These are phyloP conservation scores for Cebus imitator DNA, from an alignment of 2,113 vertebrate genomes.

Conservation along the genomic window DNA sequence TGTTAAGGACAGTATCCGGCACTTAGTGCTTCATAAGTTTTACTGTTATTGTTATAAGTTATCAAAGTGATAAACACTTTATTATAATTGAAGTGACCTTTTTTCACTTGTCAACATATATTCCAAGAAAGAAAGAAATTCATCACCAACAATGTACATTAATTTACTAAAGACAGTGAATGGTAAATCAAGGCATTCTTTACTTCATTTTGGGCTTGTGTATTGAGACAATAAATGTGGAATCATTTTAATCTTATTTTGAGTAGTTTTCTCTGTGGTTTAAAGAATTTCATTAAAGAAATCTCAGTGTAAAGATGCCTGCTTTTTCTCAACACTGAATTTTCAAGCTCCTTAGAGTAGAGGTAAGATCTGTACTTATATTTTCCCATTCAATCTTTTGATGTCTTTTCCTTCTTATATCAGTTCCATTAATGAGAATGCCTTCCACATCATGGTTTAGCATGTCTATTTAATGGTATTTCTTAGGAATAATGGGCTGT, in stretches of 20 bases:
- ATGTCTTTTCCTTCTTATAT: background rate
- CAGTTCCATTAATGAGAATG: background rate
- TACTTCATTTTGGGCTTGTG: background rate
- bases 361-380: background rate
- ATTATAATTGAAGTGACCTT: background rate
- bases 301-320: background rate
- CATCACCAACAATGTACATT: background rate
- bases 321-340: slow-evolving; percentile 10
- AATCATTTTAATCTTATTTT: background rate
- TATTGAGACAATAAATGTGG: background rate
- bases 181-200: background rate
- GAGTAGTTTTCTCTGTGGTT: background rate
- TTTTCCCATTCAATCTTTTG: background rate
- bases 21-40: background rate
- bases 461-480: slow-evolving; percentile 2
- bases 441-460: slow-evolving; percentile 16
- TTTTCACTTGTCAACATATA: background rate
- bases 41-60: background rate
- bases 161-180: background rate
- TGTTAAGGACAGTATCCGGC: background rate
- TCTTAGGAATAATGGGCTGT: slow-evolving; percentile 2
- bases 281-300: slow-evolving; percentile 14
- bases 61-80: background rate
- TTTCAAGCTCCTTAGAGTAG: background rate
- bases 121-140: background rate